Evolutionary conservation across 2,113 vertebrate species (phyloP).

Genomic region (Burhinus oedicnemus): DNA sequence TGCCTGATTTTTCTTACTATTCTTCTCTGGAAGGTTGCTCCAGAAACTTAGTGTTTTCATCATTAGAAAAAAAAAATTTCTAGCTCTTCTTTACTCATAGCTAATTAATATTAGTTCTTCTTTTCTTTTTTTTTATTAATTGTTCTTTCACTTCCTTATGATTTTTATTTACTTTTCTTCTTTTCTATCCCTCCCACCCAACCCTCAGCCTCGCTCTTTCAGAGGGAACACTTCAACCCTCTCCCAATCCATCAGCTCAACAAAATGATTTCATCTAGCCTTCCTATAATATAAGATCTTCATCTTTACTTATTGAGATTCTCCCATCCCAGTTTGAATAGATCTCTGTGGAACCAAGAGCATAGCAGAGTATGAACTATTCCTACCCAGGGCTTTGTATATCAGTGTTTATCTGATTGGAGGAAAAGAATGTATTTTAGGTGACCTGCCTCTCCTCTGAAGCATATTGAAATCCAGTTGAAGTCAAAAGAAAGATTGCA

Average conservation of each 20-base stretch:
- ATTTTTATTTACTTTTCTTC: not conserved
- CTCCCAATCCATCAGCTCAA: not conserved
- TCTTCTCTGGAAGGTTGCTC: not conserved
- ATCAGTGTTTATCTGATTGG: not conserved
- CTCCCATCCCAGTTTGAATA: not conserved
- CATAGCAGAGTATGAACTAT: not conserved
- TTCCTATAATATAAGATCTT: not conserved
- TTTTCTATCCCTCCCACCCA: not conserved
- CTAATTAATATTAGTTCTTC: not conserved
- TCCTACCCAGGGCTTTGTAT: not conserved
- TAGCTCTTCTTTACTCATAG: not conserved
- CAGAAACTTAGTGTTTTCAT: not conserved
- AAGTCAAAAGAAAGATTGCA: not conserved
- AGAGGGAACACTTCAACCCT: not conserved
- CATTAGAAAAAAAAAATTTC: not conserved
- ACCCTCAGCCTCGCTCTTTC: not conserved
- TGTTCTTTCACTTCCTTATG: not conserved
- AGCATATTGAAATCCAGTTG: not conserved
- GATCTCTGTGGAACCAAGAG: not conserved
- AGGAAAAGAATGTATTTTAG: not conserved
- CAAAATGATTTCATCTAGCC: rapidly evolving
- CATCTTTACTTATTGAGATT: not conserved
- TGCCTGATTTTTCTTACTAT: not conserved
- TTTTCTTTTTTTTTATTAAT: not conserved
- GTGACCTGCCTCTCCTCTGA: not conserved